Evolutionary conservation across 2,797 vertebrate species (phyloP).

Genomic region (Acipenser oxyrinchus): DNA sequence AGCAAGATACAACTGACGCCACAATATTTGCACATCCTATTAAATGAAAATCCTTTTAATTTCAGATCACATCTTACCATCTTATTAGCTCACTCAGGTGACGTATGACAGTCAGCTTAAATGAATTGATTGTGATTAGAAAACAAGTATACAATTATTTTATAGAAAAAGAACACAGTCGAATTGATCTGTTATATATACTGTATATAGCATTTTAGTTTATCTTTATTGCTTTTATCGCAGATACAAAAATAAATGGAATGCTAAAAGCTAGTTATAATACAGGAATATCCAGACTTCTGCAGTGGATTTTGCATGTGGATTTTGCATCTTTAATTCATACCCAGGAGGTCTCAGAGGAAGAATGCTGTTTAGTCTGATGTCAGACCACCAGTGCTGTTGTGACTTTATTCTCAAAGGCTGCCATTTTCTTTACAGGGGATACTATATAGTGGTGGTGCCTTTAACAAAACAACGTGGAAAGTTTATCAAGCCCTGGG

Average conservation of each 20-base stretch:
- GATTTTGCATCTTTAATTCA: too few relatives aligned
- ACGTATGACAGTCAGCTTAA: slow-evolving; percentile 24
- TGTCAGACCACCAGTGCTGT: not conserved
- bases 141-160: slow-evolving; percentile 22
- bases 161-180: slow-evolving; percentile 4
- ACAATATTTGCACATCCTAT: slow-evolving; percentile 38
- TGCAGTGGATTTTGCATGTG: too few relatives aligned
- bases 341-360: too few relatives aligned
- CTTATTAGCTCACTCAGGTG: slow-evolving; percentile 34
- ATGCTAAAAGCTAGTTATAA: too few relatives aligned
- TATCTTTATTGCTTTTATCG: not conserved
- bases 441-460: slow-evolving; percentile 94
- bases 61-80: slow-evolving; percentile 30
- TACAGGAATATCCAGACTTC: too few relatives aligned
- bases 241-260: not conserved
- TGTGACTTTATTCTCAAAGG: slow-evolving; percentile 21
- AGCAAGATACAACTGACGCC: slow-evolving; percentile 34
- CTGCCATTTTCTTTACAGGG: slow-evolving; percentile 58
- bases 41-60: slow-evolving; percentile 42
- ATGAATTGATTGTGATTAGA: slow-evolving; percentile 26
- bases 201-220: not conserved
- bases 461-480: slow-evolving; percentile 95
- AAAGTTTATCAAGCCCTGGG: slow-evolving; percentile 92
- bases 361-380: not conserved
- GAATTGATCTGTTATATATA: slow-evolving; percentile 2